A percentile compares a stretch with the other conserved stretches of the same genome.
These are phyloP conservation scores for Dynastes grantii DNA, from an alignment of 2,888 invertebrate genomes.

Conservation along the genomic window DNA sequence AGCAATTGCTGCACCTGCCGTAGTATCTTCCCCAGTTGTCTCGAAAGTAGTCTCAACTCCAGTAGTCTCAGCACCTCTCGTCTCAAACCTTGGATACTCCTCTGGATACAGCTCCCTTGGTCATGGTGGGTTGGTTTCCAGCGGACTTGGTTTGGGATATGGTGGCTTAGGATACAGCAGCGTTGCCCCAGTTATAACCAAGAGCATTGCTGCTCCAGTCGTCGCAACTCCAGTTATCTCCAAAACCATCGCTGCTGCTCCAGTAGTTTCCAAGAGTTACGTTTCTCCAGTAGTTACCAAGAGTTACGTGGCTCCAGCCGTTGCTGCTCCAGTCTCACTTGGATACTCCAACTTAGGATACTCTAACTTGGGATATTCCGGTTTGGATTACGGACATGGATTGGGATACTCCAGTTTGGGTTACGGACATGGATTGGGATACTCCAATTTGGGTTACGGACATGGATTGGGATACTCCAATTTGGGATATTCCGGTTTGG, in stretches of 20 bases:
- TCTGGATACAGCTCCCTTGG: not conserved
- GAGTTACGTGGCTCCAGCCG: constrained; percentile 28
- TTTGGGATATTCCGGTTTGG: not conserved
- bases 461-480: too few species aligned
- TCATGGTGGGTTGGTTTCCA: constrained; percentile 23
- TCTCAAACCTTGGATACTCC: constrained; percentile 37
- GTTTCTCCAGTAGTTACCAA: constrained; percentile 33
- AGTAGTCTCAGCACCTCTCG: constrained; percentile 43
- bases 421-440: too few species aligned
- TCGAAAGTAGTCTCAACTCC: constrained; percentile 41
- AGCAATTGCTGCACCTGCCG: constrained; percentile 30
- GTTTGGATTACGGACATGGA: not conserved
- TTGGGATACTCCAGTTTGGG: not conserved
- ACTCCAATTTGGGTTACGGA: not conserved
- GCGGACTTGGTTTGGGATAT: constrained; percentile 35
- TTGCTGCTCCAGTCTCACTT: constrained; percentile 18
- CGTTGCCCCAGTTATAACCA: constrained; percentile 27
- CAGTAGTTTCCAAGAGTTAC: constrained; percentile 25
- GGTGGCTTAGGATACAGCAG: constrained; percentile 20
- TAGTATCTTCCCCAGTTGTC: constrained; percentile 41
- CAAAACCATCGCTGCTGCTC: constrained; percentile 14
- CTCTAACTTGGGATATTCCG: constrained; percentile 4
- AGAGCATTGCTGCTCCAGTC: constrained; percentile 33
- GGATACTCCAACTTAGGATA: constrained; percentile 25
- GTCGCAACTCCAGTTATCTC: constrained; percentile 11